Evolutionary conservation across 1,140 invertebrate species (phyloP).

Genomic region (Hyposmocoma kahamanoa): DNA sequence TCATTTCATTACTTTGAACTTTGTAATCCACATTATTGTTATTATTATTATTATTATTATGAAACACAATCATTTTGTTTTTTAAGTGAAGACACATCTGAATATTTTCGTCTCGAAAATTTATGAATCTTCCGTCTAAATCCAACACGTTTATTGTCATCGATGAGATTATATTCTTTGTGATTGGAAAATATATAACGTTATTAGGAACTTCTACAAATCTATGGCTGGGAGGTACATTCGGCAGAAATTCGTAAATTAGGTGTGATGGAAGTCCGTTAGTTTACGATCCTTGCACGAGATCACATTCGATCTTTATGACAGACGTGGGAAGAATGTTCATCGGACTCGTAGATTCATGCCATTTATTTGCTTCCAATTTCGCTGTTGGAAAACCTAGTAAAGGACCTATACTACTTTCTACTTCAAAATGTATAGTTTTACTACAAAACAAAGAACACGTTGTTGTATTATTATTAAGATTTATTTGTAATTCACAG

Average conservation of each 20-base stretch:
- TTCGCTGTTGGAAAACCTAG: not conserved
- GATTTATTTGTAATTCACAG: not conserved
- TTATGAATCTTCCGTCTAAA: not conserved
- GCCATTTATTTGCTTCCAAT: slow-evolving; percentile 9
- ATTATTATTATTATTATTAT: slow-evolving; percentile 1
- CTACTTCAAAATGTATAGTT: slow-evolving; percentile 3
- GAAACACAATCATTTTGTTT: slow-evolving; percentile 2
- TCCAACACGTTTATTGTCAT: slow-evolving; percentile 1
- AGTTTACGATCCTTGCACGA: slow-evolving; percentile 7
- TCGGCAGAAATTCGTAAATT: slow-evolving; percentile 9
- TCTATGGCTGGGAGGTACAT: slow-evolving; percentile 7
- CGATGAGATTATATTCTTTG: slow-evolving; percentile 2
- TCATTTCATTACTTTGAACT: not conserved
- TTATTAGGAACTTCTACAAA: slow-evolving; percentile 7
- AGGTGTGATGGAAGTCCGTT: slow-evolving; percentile 6
- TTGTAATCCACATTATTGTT: not conserved
- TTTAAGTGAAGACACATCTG: slow-evolving; percentile 3
- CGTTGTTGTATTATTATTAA: slow-evolving; percentile 8
- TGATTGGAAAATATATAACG: slow-evolving; percentile 10
- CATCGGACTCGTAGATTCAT: slow-evolving; percentile 3
- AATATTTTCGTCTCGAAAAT: slow-evolving; percentile 6
- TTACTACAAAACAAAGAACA: slow-evolving; percentile 5
- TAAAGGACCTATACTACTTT: slow-evolving; percentile 1
- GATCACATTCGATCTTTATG: slow-evolving; percentile 10
- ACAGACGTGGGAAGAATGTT: slow-evolving; percentile 10